phyloP scores from a whole-genome alignment of 2,888 invertebrate species.

The Volucella inanis region DNA sequence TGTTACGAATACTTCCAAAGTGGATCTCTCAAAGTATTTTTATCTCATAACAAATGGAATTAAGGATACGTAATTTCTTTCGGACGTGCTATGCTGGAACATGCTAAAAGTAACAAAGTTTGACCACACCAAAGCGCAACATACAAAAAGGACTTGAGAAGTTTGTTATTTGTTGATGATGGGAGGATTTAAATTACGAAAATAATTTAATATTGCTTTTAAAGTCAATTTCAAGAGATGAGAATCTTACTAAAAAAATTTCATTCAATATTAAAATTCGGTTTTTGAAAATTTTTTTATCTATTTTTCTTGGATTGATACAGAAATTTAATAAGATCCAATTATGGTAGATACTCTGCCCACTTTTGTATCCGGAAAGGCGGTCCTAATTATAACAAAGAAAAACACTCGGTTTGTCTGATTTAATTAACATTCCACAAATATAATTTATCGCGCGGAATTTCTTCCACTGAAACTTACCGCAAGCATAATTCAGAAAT shows the following conservation, averaged over 20 bases:
- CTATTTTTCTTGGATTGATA: too few relatives aligned
- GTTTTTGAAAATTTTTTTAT: too few relatives aligned
- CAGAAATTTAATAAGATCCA: too few relatives aligned
- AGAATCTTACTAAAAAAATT: too few relatives aligned
- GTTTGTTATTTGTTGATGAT: background rate
- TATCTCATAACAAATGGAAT: conserved; percentile 60
- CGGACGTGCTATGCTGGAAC: background rate
- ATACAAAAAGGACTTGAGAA: conserved; percentile 1
- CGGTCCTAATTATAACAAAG: conserved; percentile 47
- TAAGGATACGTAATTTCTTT: conserved; percentile 26
- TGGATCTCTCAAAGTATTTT: conserved; percentile 54
- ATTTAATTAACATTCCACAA: conserved; percentile 67
- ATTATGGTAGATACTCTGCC: too few relatives aligned
- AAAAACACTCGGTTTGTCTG: conserved; percentile 48
- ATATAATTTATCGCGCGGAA: conserved; percentile 26
- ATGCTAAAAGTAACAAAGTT: background rate
- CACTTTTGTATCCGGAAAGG: conserved; percentile 36
- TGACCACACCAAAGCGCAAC: conserved; percentile 16
- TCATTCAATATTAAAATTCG: too few relatives aligned
- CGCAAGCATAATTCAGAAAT: conserved; percentile 11
- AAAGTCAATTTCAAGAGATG: too few relatives aligned
- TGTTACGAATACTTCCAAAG: conserved; percentile 18
- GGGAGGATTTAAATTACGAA: background rate
- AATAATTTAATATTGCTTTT: too few relatives aligned
- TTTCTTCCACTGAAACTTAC: background rate